phyloP scores from a whole-genome alignment of 2,888 invertebrate genomes.

The Caenorhabditis sp. region DNA sequence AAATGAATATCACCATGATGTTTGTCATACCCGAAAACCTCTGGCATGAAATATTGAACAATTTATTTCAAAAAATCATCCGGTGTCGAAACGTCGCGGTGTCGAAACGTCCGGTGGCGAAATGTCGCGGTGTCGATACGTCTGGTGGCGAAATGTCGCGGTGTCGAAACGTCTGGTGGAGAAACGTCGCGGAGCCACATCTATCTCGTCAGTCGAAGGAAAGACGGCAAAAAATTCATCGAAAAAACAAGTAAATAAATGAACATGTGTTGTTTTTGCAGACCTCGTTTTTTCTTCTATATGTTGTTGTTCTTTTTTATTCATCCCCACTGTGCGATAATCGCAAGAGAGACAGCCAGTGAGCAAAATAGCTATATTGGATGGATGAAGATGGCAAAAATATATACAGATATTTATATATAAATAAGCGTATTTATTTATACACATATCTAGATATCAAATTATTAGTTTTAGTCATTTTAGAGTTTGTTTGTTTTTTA shows the following conservation, averaged over 20 bases:
- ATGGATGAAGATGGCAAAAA: not conserved
- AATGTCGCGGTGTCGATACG: too few species aligned
- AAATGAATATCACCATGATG: too few species aligned
- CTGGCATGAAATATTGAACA: too few species aligned
- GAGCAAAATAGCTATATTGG: not conserved
- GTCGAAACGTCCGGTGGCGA: too few species aligned
- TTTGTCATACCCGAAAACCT: too few species aligned
- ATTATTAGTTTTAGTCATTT: not conserved
- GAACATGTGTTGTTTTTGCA: slow-evolving; percentile 1
- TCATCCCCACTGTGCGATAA: not conserved
- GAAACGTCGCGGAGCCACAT: too few species aligned
- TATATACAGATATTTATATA: not conserved
- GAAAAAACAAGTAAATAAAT: slow-evolving; percentile 1
- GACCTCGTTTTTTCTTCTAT: not conserved
- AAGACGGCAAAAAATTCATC: not conserved
- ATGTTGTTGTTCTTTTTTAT: not conserved
- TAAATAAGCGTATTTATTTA: not conserved
- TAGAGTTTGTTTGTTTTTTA: not conserved
- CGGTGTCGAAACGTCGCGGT: too few species aligned
- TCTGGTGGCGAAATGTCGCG: too few species aligned
- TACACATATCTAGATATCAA: not conserved
- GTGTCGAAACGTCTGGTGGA: too few species aligned
- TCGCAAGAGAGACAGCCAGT: not conserved
- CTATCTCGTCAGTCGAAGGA: not conserved
- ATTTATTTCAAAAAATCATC: too few species aligned